Conservation (phyloP, 2,888 invertebrate species). For the Rotaria socialis region DNA sequence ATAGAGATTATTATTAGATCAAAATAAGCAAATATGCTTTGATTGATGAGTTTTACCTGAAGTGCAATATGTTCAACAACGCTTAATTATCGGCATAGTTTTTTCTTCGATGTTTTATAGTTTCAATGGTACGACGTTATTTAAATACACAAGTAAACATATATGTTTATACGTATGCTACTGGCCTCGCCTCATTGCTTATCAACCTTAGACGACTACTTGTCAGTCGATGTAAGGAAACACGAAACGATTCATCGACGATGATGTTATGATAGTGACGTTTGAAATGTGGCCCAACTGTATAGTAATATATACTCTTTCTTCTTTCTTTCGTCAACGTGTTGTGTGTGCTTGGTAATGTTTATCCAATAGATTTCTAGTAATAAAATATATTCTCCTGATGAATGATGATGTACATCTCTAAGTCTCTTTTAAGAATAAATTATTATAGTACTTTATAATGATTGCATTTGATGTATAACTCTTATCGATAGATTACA, state of each 20-base stretch:
- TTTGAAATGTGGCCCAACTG: background rate
- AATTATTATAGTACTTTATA: background rate
- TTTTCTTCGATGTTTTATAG: background rate
- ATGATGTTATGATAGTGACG: background rate
- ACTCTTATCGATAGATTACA: background rate
- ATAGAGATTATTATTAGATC: too few relatives aligned
- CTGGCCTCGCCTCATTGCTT: conserved; percentile 21
- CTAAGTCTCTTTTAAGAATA: background rate
- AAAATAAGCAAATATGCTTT: too few relatives aligned
- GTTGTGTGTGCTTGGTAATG: background rate
- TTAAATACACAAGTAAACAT: background rate
- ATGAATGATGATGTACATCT: background rate
- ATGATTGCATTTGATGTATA: background rate
- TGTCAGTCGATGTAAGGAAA: background rate
- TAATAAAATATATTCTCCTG: background rate
- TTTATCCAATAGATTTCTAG: background rate
- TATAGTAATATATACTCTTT: background rate
- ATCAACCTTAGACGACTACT: background rate
- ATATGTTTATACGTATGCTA: background rate
- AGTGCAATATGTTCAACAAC: background rate
- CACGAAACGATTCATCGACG: background rate
- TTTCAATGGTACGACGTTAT: background rate
- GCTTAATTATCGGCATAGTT: background rate
- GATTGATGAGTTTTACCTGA: background rate
- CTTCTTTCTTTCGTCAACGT: background rate